Percentiles rank a stretch among this genome's conserved stretches.
Evolutionary conservation across 1,140 invertebrate genomes (phyloP).

Genomic region (Ruditapes philippinarum): DNA sequence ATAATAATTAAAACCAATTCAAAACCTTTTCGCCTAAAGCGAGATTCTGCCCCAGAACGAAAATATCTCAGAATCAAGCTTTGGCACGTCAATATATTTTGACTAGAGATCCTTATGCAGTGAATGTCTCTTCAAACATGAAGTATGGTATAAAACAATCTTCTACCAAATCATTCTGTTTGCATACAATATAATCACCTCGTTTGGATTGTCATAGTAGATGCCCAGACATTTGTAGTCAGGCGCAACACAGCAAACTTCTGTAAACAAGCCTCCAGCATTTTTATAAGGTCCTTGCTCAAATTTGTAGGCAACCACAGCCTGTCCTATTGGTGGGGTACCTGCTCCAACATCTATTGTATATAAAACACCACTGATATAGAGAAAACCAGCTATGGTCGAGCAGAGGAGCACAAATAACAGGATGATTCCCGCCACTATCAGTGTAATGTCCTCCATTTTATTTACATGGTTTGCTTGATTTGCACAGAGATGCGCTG

Average conservation of each 20-base stretch:
- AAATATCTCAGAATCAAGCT: too few relatives aligned
- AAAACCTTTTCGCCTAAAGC: too few relatives aligned
- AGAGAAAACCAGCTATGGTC: constrained; percentile 18
- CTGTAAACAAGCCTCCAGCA: constrained; percentile 85
- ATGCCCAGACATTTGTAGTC: constrained; percentile 84
- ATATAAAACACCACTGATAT: constrained; percentile 9
- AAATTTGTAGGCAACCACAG: constrained; percentile 86
- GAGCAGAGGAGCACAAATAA: constrained; percentile 57
- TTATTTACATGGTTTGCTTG: constrained; percentile 1
- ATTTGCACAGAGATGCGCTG: too few relatives aligned
- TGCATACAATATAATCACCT: too few relatives aligned
- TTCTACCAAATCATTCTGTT: too few relatives aligned
- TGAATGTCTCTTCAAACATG: too few relatives aligned
- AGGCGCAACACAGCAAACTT: constrained; percentile 84
- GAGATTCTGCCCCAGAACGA: too few relatives aligned
- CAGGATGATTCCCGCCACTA: constrained; percentile 15
- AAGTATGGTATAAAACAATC: too few relatives aligned
- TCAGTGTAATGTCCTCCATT: constrained; percentile 47
- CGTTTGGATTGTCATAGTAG: constrained; percentile 87
- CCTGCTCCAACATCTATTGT: constrained; percentile 81
- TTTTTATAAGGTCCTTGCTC: constrained; percentile 86
- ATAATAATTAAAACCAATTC: too few relatives aligned
- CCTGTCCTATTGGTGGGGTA: constrained; percentile 82
- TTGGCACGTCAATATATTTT: too few relatives aligned
- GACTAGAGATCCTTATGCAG: too few relatives aligned